These are phyloP conservation scores for Drosophila persimilis DNA, from an alignment of 1,140 invertebrate genomes.

Conservation along the genomic window DNA sequence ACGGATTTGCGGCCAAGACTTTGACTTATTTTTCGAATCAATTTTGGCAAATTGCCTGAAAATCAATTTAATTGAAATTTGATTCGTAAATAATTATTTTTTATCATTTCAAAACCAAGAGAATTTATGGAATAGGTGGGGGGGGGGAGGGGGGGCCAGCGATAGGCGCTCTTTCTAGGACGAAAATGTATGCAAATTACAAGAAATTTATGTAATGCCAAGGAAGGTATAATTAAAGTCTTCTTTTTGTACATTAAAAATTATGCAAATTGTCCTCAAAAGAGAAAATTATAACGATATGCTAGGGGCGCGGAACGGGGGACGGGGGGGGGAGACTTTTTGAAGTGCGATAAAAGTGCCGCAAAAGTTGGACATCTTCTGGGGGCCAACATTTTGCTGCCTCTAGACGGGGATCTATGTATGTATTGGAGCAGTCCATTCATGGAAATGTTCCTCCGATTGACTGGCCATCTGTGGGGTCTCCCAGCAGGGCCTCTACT, in stretches of 20 bases:
- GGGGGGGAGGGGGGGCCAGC: not conserved
- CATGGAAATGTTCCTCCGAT: too few species aligned
- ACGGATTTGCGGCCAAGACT: not conserved
- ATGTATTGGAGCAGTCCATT: too few species aligned
- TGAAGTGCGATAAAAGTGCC: too few species aligned
- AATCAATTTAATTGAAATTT: slow-evolving; percentile 22
- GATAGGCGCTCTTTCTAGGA: not conserved
- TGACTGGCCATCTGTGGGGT: too few species aligned
- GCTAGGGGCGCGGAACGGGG: too few species aligned
- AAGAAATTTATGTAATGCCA: slow-evolving; percentile 54
- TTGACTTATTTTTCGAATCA: slow-evolving; percentile 15
- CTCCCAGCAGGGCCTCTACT: too few species aligned
- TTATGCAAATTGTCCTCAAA: slow-evolving; percentile 58
- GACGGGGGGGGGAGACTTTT: too few species aligned
- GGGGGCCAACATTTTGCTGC: too few species aligned
- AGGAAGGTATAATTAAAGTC: slow-evolving; percentile 65
- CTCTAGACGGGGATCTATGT: too few species aligned
- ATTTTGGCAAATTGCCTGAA: slow-evolving; percentile 22
- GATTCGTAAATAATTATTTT: slow-evolving; percentile 7
- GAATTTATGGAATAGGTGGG: slow-evolving; percentile 4
- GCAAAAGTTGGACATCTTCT: too few species aligned
- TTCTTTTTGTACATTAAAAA: slow-evolving; percentile 44
- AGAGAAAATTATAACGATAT: not conserved
- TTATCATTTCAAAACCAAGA: slow-evolving; percentile 11
- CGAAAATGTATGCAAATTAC: slow-evolving; percentile 71